phyloP scores from a whole-genome alignment of 1,140 invertebrate genomes.

The Magallana angulata region DNA sequence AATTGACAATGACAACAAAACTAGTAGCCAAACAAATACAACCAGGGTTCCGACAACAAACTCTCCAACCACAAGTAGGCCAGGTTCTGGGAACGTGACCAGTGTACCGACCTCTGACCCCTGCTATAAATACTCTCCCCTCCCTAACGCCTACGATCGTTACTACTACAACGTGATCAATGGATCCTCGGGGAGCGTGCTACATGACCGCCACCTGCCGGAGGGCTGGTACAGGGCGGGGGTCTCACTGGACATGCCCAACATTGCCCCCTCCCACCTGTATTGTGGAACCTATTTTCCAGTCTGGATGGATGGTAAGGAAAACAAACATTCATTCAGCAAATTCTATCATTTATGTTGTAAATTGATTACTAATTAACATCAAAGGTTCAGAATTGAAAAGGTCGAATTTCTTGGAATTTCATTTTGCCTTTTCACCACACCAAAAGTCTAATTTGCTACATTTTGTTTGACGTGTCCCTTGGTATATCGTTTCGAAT shows the following conservation, averaged over 20 bases:
- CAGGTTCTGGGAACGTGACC: not conserved
- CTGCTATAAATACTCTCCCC: not conserved
- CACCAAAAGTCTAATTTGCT: no score
- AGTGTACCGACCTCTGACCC: not conserved
- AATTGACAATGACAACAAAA: not conserved
- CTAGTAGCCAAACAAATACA: not conserved
- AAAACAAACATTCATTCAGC: no score
- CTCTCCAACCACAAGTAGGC: not conserved
- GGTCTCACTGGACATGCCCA: not conserved
- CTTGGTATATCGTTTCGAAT: no score
- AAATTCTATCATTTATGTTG: no score
- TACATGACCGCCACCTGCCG: constrained; percentile 1
- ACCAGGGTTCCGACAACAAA: not conserved
- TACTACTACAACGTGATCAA: not conserved
- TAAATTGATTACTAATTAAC: no score
- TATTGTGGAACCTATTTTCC: constrained; percentile 3
- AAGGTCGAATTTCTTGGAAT: no score
- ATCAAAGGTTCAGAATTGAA: no score
- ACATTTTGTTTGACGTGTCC: no score
- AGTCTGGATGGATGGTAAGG: not conserved
- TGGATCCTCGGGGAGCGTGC: not conserved
- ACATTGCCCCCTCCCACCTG: not conserved
- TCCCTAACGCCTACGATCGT: not conserved
- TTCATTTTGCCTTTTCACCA: no score
- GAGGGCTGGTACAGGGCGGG: constrained; percentile 16